These are phyloP conservation scores for Lycocorax pyrrhopterus DNA, from an alignment of 2,113 vertebrate species.

Conservation along the genomic window DNA sequence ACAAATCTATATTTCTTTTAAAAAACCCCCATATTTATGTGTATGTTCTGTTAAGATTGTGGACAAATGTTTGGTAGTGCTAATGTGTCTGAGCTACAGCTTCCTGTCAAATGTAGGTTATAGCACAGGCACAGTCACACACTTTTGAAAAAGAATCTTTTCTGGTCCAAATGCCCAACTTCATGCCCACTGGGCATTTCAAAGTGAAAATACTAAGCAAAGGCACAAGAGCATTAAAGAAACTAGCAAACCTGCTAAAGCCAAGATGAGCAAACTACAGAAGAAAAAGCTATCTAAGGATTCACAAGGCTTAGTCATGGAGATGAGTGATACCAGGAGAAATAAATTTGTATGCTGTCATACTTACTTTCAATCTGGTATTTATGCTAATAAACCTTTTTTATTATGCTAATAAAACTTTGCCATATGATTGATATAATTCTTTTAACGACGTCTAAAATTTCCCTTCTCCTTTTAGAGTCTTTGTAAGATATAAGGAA, in stretches of 20 bases:
- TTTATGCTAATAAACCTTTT: neutral
- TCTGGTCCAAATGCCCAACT: neutral
- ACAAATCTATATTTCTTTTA: neutral
- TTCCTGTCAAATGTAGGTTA: neutral
- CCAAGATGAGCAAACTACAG: neutral
- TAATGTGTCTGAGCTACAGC: neutral
- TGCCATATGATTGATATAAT: neutral
- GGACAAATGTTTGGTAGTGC: neutral
- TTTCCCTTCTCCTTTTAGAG: neutral
- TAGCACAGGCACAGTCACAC: neutral
- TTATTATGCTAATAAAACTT: neutral
- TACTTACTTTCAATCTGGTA: neutral
- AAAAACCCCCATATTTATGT: neutral
- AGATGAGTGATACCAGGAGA: neutral
- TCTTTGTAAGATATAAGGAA: neutral
- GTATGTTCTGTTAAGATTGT: neutral
- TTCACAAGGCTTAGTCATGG: neutral
- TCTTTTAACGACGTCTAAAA: neutral
- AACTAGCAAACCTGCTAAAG: neutral
- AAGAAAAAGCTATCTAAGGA: neutral
- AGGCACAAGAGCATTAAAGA: neutral
- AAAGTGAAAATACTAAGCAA: neutral
- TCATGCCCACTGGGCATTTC: neutral
- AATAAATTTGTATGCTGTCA: neutral
- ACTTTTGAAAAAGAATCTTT: neutral